These are phyloP conservation scores for Scaptomyza parva DNA, from an alignment of 2,888 invertebrate species.

Conservation along the genomic window DNA sequence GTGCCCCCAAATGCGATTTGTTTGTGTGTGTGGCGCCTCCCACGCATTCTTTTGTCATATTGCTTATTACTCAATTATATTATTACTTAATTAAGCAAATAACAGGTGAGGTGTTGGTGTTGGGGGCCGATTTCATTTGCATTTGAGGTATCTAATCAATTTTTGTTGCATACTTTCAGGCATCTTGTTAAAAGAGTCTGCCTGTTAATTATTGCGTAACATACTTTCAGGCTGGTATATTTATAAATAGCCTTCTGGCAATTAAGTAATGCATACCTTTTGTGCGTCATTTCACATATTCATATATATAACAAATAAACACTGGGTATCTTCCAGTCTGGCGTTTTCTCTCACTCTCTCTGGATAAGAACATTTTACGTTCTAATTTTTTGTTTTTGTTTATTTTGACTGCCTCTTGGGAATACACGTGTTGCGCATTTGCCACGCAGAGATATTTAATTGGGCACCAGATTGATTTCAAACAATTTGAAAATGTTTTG, in stretches of 20 bases:
- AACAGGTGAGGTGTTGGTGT: background rate
- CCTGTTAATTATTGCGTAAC: background rate
- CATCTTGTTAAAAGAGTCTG: background rate
- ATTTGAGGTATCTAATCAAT: background rate
- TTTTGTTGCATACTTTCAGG: background rate
- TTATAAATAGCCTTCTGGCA: too few relatives aligned
- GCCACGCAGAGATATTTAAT: conserved; percentile 15
- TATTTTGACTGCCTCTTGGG: background rate
- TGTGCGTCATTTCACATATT: background rate
- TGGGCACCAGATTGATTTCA: background rate
- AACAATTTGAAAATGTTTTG: conserved; percentile 12
- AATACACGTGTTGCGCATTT: conserved; percentile 25
- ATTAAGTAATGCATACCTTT: background rate
- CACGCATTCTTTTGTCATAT: background rate
- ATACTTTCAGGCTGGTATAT: background rate
- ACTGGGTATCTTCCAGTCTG: background rate
- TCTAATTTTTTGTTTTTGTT: background rate
- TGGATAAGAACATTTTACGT: background rate
- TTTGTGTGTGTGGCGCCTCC: background rate
- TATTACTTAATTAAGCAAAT: background rate
- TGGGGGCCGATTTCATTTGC: too few relatives aligned
- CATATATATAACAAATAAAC: too few relatives aligned
- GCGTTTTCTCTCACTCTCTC: too few relatives aligned
- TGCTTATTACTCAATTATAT: background rate
- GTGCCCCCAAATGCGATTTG: background rate